Percentiles rank a stretch among this genome's conserved stretches.
Evolutionary conservation across 2,888 invertebrate genomes (phyloP).

Genomic region (Eupithecia subumbrata): DNA sequence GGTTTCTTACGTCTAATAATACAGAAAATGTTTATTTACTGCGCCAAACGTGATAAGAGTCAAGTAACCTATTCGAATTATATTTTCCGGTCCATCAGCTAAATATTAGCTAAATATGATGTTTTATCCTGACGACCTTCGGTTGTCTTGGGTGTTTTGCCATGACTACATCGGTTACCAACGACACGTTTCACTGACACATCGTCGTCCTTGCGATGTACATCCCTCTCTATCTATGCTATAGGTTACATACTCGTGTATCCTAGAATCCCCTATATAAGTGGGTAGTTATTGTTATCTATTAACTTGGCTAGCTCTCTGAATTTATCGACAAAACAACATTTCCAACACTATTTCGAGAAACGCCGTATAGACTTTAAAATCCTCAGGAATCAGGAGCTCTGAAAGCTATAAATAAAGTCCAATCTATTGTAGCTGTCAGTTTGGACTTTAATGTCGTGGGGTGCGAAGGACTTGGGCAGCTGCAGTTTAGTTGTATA

Average conservation of each 20-base stretch:
- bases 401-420: constrained; percentile 24
- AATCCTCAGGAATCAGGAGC: constrained; percentile 2
- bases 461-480: constrained; percentile 16
- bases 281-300: background rate
- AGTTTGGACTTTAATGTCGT: constrained; percentile 11
- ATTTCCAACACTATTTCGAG: constrained; percentile 9
- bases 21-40: too few species aligned
- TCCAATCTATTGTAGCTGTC: constrained; percentile 23
- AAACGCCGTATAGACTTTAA: background rate
- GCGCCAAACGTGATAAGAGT: too few species aligned
- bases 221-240: background rate
- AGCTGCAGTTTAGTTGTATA: constrained; percentile 20
- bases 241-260: too few species aligned
- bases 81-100: too few species aligned
- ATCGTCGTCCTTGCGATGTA: background rate
- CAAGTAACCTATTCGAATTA: too few species aligned
- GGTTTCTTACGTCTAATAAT: too few species aligned
- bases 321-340: constrained; percentile 5
- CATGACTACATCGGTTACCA: too few species aligned
- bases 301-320: background rate
- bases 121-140: too few species aligned
- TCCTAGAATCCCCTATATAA: too few species aligned
- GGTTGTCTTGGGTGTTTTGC: too few species aligned
- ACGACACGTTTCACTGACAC: background rate
- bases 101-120: too few species aligned